phyloP scores from a whole-genome alignment of 2,888 invertebrate genomes.

The Drosophila meridiana region DNA sequence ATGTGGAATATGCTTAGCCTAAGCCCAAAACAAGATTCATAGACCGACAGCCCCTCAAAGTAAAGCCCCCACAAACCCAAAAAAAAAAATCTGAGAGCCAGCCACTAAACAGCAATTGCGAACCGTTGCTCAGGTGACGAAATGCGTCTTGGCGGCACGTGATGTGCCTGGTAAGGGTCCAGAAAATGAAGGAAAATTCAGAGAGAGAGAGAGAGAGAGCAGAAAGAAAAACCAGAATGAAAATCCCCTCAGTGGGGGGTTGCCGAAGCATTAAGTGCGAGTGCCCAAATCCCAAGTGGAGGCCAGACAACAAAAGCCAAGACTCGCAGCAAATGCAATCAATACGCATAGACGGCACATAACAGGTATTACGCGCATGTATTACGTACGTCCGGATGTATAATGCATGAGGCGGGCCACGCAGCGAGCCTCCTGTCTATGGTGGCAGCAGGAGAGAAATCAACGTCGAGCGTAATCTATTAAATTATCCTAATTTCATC shows the following conservation, averaged over 20 bases:
- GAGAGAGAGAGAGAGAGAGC: conserved; percentile 10
- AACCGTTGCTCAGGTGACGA: conserved; percentile 70
- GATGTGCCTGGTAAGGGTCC: conserved; percentile 62
- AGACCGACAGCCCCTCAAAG: neutral
- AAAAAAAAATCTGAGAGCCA: conserved; percentile 7
- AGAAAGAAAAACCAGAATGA: conserved; percentile 17
- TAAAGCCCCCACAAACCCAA: neutral
- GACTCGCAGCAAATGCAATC: conserved; percentile 68
- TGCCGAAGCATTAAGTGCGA: conserved; percentile 41
- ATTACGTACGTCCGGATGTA: conserved; percentile 30
- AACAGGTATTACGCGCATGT: conserved; percentile 66
- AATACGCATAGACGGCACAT: conserved; percentile 75
- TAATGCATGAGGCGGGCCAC: conserved; percentile 53
- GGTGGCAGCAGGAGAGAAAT: conserved; percentile 54
- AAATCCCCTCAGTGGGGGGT: conserved; percentile 22
- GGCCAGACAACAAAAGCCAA: conserved; percentile 70
- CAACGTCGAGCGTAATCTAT: conserved; percentile 79
- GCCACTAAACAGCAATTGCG: conserved; percentile 48
- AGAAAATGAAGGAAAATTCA: conserved; percentile 40
- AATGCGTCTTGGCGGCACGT: conserved; percentile 72
- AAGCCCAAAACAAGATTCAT: conserved; percentile 11
- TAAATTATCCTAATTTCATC: conserved; percentile 82
- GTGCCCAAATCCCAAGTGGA: conserved; percentile 57
- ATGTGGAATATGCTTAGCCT: conserved; percentile 12
- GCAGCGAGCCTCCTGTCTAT: conserved; percentile 7